phyloP scores from a whole-genome alignment of 2,797 vertebrate species.

The Borostomias antarcticus region DNA sequence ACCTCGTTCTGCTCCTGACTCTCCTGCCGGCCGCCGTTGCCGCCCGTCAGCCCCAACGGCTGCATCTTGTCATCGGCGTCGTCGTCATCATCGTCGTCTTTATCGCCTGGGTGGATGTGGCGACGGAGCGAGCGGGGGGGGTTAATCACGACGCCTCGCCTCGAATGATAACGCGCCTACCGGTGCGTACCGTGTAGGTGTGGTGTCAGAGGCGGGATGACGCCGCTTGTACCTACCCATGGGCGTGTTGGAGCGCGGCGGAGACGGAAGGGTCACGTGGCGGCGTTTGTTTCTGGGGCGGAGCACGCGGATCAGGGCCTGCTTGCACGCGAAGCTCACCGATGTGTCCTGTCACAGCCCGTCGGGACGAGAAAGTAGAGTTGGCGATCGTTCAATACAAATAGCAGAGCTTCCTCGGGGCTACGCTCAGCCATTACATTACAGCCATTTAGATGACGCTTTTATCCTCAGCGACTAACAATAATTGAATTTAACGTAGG shows the following conservation, averaged over 20 bases:
- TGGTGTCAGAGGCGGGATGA: too few species aligned
- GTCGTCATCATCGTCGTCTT: conserved; percentile 96
- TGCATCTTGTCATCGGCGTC: conserved; percentile 98
- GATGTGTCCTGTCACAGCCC: conserved; percentile 90
- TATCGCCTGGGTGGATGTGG: conserved; percentile 83
- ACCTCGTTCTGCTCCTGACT: conserved; percentile 97
- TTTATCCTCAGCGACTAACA: too few species aligned
- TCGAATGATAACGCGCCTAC: too few species aligned
- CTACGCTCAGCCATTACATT: too few species aligned
- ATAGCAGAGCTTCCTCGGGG: neutral
- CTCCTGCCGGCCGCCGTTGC: conserved; percentile 87
- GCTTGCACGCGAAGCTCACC: conserved; percentile 98
- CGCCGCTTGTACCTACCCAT: conserved; percentile 90
- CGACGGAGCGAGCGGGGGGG: neutral
- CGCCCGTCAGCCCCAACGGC: conserved; percentile 86
- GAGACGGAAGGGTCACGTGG: conserved; percentile 95
- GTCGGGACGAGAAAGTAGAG: conserved; percentile 16
- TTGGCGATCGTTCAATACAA: neutral
- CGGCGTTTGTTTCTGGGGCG: conserved; percentile 94
- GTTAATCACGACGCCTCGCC: neutral
- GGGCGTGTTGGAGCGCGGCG: conserved; percentile 97
- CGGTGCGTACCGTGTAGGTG: too few species aligned
- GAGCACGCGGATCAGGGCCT: conserved; percentile 95
- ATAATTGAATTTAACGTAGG: too few species aligned
- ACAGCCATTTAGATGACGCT: too few species aligned